Evolutionary conservation across 2,888 invertebrate genomes (phyloP).

Genomic region (Polietes domitor): DNA sequence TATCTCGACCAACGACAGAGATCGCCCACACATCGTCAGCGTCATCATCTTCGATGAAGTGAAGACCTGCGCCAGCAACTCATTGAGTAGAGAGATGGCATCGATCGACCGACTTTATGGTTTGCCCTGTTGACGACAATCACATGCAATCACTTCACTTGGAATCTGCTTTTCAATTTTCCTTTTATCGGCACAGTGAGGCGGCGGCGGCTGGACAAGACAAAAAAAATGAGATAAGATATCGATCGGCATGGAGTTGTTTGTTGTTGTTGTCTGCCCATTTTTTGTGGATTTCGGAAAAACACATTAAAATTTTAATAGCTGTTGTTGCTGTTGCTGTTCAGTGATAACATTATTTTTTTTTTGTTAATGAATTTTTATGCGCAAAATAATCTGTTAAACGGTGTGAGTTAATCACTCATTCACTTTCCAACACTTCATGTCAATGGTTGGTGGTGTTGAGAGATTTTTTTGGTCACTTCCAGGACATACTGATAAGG

Average conservation of each 20-base stretch:
- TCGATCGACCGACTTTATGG: not conserved
- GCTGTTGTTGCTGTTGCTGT: not conserved
- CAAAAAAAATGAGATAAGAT: not conserved
- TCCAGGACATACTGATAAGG: not conserved
- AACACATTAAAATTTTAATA: not conserved
- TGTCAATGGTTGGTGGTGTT: not conserved
- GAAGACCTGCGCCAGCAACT: not conserved
- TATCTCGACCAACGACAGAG: not conserved
- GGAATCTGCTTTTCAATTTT: not conserved
- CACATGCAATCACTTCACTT: not conserved
- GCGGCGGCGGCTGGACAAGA: not conserved
- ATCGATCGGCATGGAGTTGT: not conserved
- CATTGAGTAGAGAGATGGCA: too few relatives aligned
- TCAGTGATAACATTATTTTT: constrained; percentile 7
- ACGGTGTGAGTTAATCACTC: constrained; percentile 48
- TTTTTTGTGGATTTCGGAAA: not conserved
- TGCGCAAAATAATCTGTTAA: constrained; percentile 60
- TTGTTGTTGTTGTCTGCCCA: not conserved
- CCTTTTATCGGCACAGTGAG: not conserved
- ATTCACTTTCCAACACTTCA: not conserved
- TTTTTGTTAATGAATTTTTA: constrained; percentile 8
- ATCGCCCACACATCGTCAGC: not conserved
- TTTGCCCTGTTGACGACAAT: not conserved
- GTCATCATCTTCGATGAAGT: not conserved
- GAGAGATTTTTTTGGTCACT: not conserved